Evolutionary conservation across 2,888 invertebrate genomes (phyloP).

Genomic region (Microdon myrmicae): DNA sequence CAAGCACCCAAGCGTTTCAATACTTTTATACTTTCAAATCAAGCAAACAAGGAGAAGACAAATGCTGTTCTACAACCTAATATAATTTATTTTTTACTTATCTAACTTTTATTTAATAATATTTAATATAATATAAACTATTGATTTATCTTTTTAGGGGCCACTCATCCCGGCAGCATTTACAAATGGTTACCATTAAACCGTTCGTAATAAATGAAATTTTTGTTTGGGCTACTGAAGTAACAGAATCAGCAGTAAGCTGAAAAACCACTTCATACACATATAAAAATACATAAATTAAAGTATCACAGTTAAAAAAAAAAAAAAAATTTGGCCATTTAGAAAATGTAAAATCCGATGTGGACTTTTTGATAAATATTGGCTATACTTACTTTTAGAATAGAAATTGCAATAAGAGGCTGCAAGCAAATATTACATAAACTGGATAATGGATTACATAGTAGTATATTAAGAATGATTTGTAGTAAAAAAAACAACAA

Average conservation of each 20-base stretch:
- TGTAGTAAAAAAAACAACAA: slow-evolving; percentile 26
- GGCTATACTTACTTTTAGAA: slow-evolving; percentile 38
- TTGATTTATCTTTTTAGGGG: slow-evolving; percentile 73
- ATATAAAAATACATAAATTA: slow-evolving; percentile 43
- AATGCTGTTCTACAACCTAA: too few relatives aligned
- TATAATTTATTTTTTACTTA: not conserved
- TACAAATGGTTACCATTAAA: slow-evolving; percentile 95
- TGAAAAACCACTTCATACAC: slow-evolving; percentile 45
- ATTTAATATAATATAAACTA: slow-evolving; percentile 32
- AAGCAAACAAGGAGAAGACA: too few relatives aligned
- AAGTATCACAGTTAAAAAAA: slow-evolving; percentile 33
- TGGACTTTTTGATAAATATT: too few relatives aligned
- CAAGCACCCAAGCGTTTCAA: too few relatives aligned
- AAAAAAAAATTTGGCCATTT: slow-evolving; percentile 27
- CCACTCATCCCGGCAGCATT: slow-evolving; percentile 98
- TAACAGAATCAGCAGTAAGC: slow-evolving; percentile 36
- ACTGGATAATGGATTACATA: slow-evolving; percentile 43
- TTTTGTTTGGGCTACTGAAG: slow-evolving; percentile 50
- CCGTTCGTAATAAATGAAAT: slow-evolving; percentile 56
- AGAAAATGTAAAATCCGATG: slow-evolving; percentile 31
- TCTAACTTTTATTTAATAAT: not conserved
- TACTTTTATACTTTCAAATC: too few relatives aligned
- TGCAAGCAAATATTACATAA: slow-evolving; percentile 42
- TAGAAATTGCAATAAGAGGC: slow-evolving; percentile 33
- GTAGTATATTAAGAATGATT: slow-evolving; percentile 43